These are phyloP conservation scores for Anguilla rostrata DNA, from an alignment of 2,113 vertebrate genomes.

Conservation along the genomic window DNA sequence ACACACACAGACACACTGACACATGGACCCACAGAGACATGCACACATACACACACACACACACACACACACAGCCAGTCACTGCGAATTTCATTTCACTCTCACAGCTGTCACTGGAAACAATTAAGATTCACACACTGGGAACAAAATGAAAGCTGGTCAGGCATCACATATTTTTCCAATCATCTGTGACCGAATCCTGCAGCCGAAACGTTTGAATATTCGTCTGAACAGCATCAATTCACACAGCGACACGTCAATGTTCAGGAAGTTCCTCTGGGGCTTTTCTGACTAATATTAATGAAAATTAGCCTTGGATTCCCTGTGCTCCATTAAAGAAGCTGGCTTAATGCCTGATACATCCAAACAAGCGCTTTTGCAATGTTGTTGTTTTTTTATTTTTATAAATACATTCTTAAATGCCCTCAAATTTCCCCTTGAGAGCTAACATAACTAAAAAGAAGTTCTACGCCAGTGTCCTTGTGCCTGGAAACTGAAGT, in stretches of 20 bases:
- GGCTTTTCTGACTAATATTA: slow-evolving; percentile 6
- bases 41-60: not conserved
- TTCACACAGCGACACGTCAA: not conserved
- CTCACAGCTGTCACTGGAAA: slow-evolving; percentile 3
- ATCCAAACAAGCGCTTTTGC: not conserved
- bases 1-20: not conserved
- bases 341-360: not conserved
- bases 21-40: not conserved
- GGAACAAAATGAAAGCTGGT: not conserved
- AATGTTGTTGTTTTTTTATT: not conserved
- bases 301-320: not conserved
- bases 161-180: slow-evolving; percentile 3
- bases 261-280: not conserved
- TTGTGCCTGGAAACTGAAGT: not conserved
- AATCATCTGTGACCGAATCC: not conserved
- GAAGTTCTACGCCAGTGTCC: not conserved
- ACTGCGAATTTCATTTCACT: slow-evolving; percentile 8
- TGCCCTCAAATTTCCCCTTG: not conserved
- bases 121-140: not conserved
- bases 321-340: not conserved
- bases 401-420: not conserved
- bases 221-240: not conserved
- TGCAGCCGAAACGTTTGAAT: not conserved
- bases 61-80: not conserved
- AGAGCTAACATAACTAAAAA: not conserved